Evolutionary conservation across 2,113 vertebrate species (phyloP), one percentile per base, ranked within the genome.

Genomic region (Cochlearius cochlearius): DNA sequence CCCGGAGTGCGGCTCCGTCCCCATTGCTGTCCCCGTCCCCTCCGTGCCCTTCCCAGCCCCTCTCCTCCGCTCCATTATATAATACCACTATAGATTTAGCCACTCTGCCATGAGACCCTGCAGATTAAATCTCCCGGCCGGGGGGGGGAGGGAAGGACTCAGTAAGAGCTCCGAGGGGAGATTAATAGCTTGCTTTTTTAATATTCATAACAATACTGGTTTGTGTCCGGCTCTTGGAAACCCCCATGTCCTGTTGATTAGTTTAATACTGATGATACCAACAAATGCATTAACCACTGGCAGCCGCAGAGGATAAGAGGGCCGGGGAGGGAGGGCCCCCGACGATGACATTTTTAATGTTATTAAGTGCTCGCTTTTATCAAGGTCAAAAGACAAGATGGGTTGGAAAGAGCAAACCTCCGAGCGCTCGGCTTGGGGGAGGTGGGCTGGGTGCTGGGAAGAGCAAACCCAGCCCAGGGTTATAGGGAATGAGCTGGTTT

Each of bases 151-250:
- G 93, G 72, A 76, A 77, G 78, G 89, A 86, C 69, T 91, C 36
- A 0, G 67, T 52, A 82, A 91, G 92, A 96, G 93, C 95, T 96
- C 77, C 4, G 6, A 68, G 87, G 38, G 29, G 84, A 97, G 97
- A 97, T 97, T 98, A 98, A 97, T 95, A 93, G 74, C 94, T 96
- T 36, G 25, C 52, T 92, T 96, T 96, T 97, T 96, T 96, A 96
- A 97, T 96, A 97, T 97, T 96, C 93, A 97, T 97, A 97, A 97
- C 95, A 96, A 96, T 96, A 59, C 69, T 39, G 94, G 89, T 88
- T 94, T 56, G 79, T 97, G 96, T 92, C 95, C 90, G 5, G 90
- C 91, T 95, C 96, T 81, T 18, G 36, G 96, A 97, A 97, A 73
- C 76, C 68, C 87, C 96, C 38, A 5, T 96, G 88, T 92, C 91